Evolutionary conservation across 2,888 invertebrate genomes (phyloP).

Genomic region (Drosophila pseudotalamancana): DNA sequence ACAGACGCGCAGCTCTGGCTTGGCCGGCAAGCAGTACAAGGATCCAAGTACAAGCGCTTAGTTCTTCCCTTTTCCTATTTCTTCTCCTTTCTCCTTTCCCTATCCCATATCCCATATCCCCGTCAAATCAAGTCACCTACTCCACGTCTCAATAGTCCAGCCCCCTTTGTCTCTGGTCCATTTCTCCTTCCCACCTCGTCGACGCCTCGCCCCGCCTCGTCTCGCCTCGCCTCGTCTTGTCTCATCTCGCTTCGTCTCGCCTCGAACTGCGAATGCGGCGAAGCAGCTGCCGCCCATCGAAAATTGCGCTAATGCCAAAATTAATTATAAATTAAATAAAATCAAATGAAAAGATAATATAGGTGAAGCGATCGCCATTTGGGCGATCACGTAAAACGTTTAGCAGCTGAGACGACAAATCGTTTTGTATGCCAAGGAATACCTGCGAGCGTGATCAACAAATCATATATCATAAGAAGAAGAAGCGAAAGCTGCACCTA

Average conservation of each 20-base stretch:
- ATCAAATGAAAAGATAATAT: conserved; percentile 34
- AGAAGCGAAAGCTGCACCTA: too few species aligned
- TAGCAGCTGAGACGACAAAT: conserved; percentile 15
- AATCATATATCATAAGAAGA: not conserved
- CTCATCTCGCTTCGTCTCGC: conserved; percentile 4
- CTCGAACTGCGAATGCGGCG: conserved; percentile 40
- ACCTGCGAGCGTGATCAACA: not conserved
- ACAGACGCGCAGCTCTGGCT: conserved; percentile 53
- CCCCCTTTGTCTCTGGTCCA: conserved; percentile 16
- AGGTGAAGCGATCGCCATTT: conserved; percentile 22
- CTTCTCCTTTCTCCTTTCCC: not conserved
- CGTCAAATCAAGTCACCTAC: not conserved
- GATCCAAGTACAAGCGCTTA: conserved; percentile 81
- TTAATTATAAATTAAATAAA: conserved; percentile 71
- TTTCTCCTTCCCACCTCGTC: conserved; percentile 27
- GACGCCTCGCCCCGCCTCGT: conserved; percentile 6
- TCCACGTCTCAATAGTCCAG: not conserved
- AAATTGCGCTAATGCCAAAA: conserved; percentile 77
- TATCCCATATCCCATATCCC: not conserved
- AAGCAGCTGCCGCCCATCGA: conserved; percentile 56
- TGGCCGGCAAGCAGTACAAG: conserved; percentile 73
- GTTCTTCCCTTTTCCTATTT: not conserved
- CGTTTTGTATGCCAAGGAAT: not conserved
- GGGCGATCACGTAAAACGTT: conserved; percentile 37
- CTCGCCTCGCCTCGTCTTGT: not conserved